Evolutionary conservation across 2,113 vertebrate species (phyloP).

Genomic region (Cynoglossus semilaevis): DNA sequence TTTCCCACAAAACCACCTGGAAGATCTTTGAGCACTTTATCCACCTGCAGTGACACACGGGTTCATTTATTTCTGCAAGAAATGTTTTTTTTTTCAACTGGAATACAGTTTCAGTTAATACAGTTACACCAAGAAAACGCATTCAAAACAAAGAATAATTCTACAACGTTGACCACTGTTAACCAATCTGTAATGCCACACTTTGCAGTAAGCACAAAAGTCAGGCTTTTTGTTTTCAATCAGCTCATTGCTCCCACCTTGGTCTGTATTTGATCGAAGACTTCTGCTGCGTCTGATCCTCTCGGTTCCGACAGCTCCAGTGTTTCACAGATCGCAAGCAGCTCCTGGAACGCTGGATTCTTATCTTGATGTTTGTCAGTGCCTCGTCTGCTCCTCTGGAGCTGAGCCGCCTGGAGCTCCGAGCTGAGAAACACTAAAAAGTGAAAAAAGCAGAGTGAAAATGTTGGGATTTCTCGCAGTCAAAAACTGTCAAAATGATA

Average conservation of each 20-base stretch:
- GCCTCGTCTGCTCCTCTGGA: constrained; percentile 73
- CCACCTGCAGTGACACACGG: constrained; percentile 75
- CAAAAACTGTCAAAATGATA: too few species aligned
- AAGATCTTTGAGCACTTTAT: constrained; percentile 78
- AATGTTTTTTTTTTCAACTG: too few species aligned
- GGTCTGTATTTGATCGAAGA: constrained; percentile 78
- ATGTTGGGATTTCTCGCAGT: neutral
- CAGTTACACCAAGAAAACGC: too few species aligned
- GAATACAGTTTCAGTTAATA: too few species aligned
- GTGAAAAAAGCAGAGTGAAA: neutral
- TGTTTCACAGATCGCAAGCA: constrained; percentile 77
- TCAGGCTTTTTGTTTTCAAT: too few species aligned
- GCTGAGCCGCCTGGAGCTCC: constrained; percentile 92
- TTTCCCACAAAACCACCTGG: constrained; percentile 78
- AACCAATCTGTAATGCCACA: too few species aligned
- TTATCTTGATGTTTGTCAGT: constrained; percentile 63
- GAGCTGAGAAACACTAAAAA: constrained; percentile 89
- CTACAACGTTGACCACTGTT: too few species aligned
- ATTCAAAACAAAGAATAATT: too few species aligned
- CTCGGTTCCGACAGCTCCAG: constrained; percentile 76
- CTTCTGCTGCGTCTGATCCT: constrained; percentile 63
- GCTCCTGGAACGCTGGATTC: constrained; percentile 74
- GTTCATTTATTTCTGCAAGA: neutral
- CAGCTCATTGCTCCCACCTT: constrained; percentile 74
- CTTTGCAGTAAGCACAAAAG: neutral